phyloP scores from a whole-genome alignment of 1,140 invertebrate species.

The Babylonia areolata region DNA sequence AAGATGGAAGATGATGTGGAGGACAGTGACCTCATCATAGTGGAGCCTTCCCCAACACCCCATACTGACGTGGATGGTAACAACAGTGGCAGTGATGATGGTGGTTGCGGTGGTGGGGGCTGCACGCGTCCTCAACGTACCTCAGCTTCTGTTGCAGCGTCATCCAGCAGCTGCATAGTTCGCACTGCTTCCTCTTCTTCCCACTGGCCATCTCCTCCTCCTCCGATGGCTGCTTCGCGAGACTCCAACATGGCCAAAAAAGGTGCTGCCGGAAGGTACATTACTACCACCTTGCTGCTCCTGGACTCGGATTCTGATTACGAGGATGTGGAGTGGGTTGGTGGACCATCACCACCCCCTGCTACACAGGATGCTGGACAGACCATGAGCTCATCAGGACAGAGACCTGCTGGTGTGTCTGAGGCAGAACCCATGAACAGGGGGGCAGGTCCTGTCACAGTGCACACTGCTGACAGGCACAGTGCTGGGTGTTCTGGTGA shows the following conservation, averaged over 20 bases:
- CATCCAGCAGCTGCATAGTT: no score
- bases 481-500: no score
- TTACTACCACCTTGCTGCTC: background rate
- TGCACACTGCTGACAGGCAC: background rate
- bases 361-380: no score
- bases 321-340: background rate
- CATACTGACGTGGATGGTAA: background rate
- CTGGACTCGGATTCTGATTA: constrained; percentile 17
- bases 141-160: no score
- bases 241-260: background rate
- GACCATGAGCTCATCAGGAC: background rate
- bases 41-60: background rate
- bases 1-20: background rate
- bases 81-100: no score
- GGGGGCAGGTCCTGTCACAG: no score
- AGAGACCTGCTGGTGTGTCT: background rate
- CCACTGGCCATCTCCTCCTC: no score
- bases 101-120: no score
- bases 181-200: no score
- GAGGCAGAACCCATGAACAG: no score
- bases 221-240: no score
- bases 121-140: no score
- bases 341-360: background rate
- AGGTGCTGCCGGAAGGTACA: background rate
- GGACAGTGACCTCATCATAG: background rate